These are phyloP conservation scores for Orius insidiosus DNA, from an alignment of 1,140 invertebrate species.

Conservation along the genomic window DNA sequence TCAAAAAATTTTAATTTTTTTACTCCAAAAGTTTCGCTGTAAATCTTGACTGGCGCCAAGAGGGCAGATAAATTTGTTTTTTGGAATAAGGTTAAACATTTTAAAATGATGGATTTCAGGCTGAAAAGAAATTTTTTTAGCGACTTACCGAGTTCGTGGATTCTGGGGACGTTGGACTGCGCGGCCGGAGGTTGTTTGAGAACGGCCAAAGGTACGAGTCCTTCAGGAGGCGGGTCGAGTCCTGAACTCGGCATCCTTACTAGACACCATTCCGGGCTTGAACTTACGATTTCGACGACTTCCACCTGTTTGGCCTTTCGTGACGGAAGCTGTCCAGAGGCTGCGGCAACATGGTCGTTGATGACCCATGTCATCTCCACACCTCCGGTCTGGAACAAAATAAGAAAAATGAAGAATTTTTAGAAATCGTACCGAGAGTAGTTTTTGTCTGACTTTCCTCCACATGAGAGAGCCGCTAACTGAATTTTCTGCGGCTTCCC, in stretches of 20 bases:
- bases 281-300: constrained; percentile 49
- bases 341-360: constrained; percentile 53
- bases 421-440: no score
- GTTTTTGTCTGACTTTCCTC: no score
- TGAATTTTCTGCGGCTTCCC: no score
- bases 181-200: constrained; percentile 56
- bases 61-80: no score
- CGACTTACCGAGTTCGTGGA: constrained; percentile 23
- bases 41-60: no score
- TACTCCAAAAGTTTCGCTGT: no score
- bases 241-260: constrained; percentile 37
- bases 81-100: no score
- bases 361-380: constrained; percentile 77
- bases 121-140: no score
- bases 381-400: constrained; percentile 35
- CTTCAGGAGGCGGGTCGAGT: constrained; percentile 44
- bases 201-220: constrained; percentile 62
- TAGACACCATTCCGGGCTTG: constrained; percentile 41
- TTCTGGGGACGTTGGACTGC: constrained; percentile 20
- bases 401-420: not conserved
- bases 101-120: no score
- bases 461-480: no score
- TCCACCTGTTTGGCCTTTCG: constrained; percentile 77
- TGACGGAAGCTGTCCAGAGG: constrained; percentile 54
- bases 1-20: no score